Evolutionary conservation across 2,797 vertebrate genomes (phyloP), one percentile per base, ranked within the genome.

Genomic region (Danio tinwini): DNA sequence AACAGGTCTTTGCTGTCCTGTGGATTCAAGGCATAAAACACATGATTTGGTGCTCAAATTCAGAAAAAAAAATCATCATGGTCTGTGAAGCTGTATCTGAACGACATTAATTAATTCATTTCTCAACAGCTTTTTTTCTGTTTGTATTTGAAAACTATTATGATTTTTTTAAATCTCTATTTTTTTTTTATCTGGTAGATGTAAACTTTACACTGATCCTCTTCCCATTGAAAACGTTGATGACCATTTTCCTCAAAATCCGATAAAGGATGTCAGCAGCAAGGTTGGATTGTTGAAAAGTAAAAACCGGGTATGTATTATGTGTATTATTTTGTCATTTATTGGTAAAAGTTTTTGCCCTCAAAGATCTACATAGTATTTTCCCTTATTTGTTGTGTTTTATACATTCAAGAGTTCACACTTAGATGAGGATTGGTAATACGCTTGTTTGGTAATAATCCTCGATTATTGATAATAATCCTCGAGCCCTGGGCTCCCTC

Each of bases 261-360:
- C 49, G 84, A 95, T 95, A 77, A 87, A 91, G 76, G 88, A 82
- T 74, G 91, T 95, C 58, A 88, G 88, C 11, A 84, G n/a, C 42
- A 86, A 79, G n/a, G 4, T 14, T 76, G 61, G 87, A 79, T 65
- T 87, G 69, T 79, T 92, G 0, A 90, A 93, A 86, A 91, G 88
- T 10, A 95, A 91, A 90, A 88, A 89, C 61, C 96, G 95, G 95
- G 96, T 97, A 91, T 6, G 91, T 86, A 40, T 70, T 63, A 7
- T 17, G 5, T 70, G 14, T 3, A 16, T 64, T 72, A 19, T 50
- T 64, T 47, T 21, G 40, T 42, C 1, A 47, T 73, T 44, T 59
- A 37, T 68, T 56, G 56, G 6, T 45, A 17, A 56, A 37, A 21
- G 17, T 17, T 37, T 40, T 52, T 40, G 14, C 49, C 29, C 16